Conservation (phyloP, 1,140 invertebrate genomes). For the Phortica variegata region DNA sequence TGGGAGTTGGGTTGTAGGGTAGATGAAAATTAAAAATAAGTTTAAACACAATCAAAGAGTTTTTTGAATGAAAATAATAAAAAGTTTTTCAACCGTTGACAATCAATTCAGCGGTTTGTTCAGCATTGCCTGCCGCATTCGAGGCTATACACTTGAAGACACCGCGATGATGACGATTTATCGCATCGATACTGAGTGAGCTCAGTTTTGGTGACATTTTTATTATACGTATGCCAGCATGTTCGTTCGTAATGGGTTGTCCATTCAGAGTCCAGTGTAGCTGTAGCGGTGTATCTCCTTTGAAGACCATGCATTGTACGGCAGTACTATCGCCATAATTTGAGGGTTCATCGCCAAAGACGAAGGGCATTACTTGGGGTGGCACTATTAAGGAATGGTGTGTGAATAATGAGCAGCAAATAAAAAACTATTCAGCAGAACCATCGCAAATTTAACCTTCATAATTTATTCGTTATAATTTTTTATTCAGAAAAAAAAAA, state of each 20-base stretch:
- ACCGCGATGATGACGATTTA: constrained; percentile 68
- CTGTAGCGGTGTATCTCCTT: constrained; percentile 72
- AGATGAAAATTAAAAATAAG: constrained; percentile 11
- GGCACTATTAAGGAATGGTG: constrained; percentile 56
- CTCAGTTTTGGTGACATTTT: constrained; percentile 64
- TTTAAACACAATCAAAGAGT: neutral
- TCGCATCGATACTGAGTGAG: constrained; percentile 71
- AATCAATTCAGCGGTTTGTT: constrained; percentile 64
- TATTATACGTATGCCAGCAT: constrained; percentile 59
- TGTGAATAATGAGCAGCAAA: too few species aligned
- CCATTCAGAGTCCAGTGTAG: constrained; percentile 78
- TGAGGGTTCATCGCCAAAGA: constrained; percentile 69
- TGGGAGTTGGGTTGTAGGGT: constrained; percentile 6
- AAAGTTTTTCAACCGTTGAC: constrained; percentile 64
- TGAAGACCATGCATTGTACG: constrained; percentile 70
- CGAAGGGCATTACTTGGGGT: constrained; percentile 72
- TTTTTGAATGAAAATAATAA: constrained; percentile 4
- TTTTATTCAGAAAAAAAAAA: too few species aligned
- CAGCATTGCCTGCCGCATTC: constrained; percentile 67
- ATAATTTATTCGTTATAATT: too few species aligned
- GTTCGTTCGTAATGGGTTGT: constrained; percentile 48
- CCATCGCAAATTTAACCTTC: too few species aligned
- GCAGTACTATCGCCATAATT: constrained; percentile 68
- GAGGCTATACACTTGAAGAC: constrained; percentile 72
- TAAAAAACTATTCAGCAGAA: too few species aligned